Percentiles rank a stretch among this genome's conserved stretches.
phyloP scores from a whole-genome alignment of 2,888 invertebrate species.

The Phoronis australis region DNA sequence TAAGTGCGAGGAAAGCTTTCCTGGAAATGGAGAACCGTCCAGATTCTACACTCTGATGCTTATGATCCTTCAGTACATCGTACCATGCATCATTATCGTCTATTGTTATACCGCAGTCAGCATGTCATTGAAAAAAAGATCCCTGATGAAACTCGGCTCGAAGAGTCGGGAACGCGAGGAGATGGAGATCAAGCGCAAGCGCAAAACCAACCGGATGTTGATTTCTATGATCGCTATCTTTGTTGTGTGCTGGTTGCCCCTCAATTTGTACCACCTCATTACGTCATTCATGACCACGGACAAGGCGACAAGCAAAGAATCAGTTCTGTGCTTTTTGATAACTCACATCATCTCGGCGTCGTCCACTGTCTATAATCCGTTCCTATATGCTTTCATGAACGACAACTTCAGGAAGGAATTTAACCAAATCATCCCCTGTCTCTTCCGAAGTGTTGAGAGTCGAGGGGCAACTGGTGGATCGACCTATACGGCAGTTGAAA shows the following conservation, averaged over 20 bases:
- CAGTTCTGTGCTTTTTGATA: conserved; percentile 82
- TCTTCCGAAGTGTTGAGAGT: conserved; percentile 31
- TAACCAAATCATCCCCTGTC: conserved; percentile 55
- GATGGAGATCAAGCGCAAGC: conserved; percentile 80
- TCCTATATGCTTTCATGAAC: conserved; percentile 92
- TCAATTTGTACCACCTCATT: conserved; percentile 80
- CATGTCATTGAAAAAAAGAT: conserved; percentile 76
- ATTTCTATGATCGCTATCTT: conserved; percentile 96
- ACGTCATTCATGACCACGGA: conserved; percentile 19
- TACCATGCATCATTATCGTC: conserved; percentile 90
- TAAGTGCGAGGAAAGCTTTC: conserved; percentile 70
- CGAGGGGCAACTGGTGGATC: conserved; percentile 28
- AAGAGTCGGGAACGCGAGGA: conserved; percentile 78
- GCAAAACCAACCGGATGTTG: conserved; percentile 91
- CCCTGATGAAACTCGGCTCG: conserved; percentile 73
- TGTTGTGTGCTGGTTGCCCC: conserved; percentile 75
- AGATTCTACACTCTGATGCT: conserved; percentile 83
- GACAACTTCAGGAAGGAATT: conserved; percentile 90
- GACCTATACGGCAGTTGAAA: too few species aligned
- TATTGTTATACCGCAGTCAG: conserved; percentile 93
- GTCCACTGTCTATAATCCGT: conserved; percentile 89
- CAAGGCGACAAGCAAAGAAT: conserved; percentile 66
- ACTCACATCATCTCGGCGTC: conserved; percentile 88
- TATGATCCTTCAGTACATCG: conserved; percentile 82
- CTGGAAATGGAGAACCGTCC: conserved; percentile 67